Base-by-base conservation (phyloP, 1,140 invertebrate species). In the Agrypnia vestita region DNA sequence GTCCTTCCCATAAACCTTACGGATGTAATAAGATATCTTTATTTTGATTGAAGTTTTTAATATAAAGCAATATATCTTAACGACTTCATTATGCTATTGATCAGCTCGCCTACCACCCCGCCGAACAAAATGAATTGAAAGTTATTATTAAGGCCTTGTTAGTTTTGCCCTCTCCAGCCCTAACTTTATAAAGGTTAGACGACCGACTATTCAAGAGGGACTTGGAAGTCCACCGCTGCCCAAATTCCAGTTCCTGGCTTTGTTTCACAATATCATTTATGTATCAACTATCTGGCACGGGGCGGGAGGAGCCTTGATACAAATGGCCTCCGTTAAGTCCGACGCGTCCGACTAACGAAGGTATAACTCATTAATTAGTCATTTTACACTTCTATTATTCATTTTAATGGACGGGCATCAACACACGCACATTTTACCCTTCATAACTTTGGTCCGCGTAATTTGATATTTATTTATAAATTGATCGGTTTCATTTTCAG, bases 291-390 rank as follows among this genome's bases (percentile, higher is more conserved):
- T 17, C 62, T 10, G 62, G 53, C 53, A 25, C 25, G 51, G 72
- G 21, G 55, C 55, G 55, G 35, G 4, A 17, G 64, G 21, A 46
- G 15, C 64, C 64, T 69, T 46, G 46, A 17, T 46, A 76, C 74
- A 46, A 76, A 76, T 76, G 47, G 74, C 43, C 47, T 8, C 13
- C 73, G 15, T 75, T 61, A 55, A 61, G 55, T 72, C 47, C 69
- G 21, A 35, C 51, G 25, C 35, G 47, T 21, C 51, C 12, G 69
- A 10, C 74, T 76, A 76, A 76, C 74, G 74, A 76, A 76, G 74
- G 74, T 59, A 64, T 62, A 59, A 62, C 74, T 76, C 44, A 76
- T 76, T 76, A 76, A 49, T 76, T 76, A 62, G 53, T 74, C 51
- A 74, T 56, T 74, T 74, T 56, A 74, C 72, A 74, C 53, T 35